Evolutionary conservation across 2,797 vertebrate genomes (phyloP), one percentile per base, ranked within the genome.

Genomic region (Chelon labrosus): DNA sequence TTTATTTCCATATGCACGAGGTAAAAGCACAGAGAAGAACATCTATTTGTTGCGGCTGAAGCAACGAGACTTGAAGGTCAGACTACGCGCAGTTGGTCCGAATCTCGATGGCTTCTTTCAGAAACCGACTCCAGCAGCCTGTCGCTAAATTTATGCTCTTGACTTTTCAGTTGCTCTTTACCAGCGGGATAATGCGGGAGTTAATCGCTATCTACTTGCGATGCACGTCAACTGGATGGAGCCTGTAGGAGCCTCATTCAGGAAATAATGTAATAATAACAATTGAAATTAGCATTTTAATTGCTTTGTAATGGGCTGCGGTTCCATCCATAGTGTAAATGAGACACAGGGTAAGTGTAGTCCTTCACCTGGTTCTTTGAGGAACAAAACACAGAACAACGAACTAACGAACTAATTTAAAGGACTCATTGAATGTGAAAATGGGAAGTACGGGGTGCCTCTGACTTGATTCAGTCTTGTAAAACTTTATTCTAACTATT

Each of bases 121-220:
- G 62, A 75, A 73, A 80, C 13, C 54, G 67, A 49, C 57, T 62
- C 46, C 10, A 65, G 38, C 61, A 59, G 65, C 65, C 65, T 70
- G 73, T 83, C 27, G n/a, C 61, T 85, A 70, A 77, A 73, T 85
- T 82, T 70, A 76, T 59, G 61, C 65, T 80, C 72, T 81, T 76
- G 84, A 86, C 83, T 91, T 88, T 83, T 83, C 72, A 19, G 67
- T 54, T 70, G 69, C 63, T 68, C 60, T 85, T 80, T 75, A 81
- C 80, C 65, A 72, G 50, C 5, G 65, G 10, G 42, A 77, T 79
- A 71, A 79, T 47, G 65, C 54, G 72, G 55, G 69, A 73, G 82
- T 75, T 85, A 74, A 78, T 78, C 68, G 65, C 63, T 49, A 64
- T 78, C 65, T 73, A 42, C 22, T 42, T 70, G 58, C 57, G 67